A percentile compares a stretch with the other conserved stretches of the same genome.
Evolutionary conservation across 1,140 invertebrate genomes (phyloP).

Genomic region (Fragariocoptes setiger): DNA sequence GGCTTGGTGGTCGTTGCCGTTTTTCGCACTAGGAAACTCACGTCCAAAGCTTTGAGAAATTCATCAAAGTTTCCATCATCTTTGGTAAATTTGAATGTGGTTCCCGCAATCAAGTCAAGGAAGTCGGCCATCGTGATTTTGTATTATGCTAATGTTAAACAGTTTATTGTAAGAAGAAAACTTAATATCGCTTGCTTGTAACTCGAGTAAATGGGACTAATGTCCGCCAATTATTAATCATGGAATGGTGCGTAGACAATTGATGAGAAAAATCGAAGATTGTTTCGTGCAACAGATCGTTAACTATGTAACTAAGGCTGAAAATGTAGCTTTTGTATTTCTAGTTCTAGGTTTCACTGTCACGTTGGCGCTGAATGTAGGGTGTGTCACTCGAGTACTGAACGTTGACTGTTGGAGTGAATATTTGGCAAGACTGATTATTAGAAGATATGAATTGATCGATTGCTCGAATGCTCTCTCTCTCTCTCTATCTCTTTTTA

Average conservation of each 20-base stretch:
- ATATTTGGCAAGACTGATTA: too few species aligned
- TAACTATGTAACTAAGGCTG: too few species aligned
- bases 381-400: too few species aligned
- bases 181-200: background rate
- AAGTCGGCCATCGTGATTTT: background rate
- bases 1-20: slow-evolving; percentile 5
- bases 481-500: background rate
- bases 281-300: too few species aligned
- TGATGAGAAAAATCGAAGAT: background rate
- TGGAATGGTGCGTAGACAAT: background rate
- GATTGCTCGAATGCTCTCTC: too few species aligned
- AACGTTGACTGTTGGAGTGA: too few species aligned
- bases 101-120: too few species aligned
- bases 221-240: background rate
- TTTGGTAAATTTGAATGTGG: background rate
- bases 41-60: slow-evolving; percentile 1
- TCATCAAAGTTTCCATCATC: background rate
- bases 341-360: too few species aligned
- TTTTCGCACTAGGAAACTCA: slow-evolving; percentile 6
- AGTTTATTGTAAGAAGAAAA: background rate
- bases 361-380: too few species aligned
- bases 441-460: too few species aligned
- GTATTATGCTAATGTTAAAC: background rate
- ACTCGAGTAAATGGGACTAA: background rate
- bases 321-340: too few species aligned